These are phyloP conservation scores for Trichopoda pennipes DNA, from an alignment of 2,888 invertebrate species.

Conservation along the genomic window DNA sequence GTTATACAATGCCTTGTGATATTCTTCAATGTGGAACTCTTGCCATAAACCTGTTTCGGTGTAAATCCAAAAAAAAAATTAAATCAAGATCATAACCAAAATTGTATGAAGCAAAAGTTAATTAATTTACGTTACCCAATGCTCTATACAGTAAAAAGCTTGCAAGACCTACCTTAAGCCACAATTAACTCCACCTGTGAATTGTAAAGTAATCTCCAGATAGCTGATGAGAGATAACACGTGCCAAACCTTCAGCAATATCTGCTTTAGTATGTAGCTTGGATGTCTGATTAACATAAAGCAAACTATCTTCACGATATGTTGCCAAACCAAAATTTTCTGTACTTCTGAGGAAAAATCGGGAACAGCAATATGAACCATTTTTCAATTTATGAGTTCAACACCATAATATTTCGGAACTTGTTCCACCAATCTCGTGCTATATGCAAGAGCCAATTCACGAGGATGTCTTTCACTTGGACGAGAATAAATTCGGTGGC, in stretches of 20 bases:
- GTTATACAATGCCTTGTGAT: not conserved
- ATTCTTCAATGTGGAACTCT: not conserved
- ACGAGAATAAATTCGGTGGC: slow-evolving; percentile 75
- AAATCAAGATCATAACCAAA: too few species aligned
- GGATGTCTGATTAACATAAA: slow-evolving; percentile 75
- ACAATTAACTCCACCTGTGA: slow-evolving; percentile 86
- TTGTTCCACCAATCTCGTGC: slow-evolving; percentile 86
- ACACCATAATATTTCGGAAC: slow-evolving; percentile 88
- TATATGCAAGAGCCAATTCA: slow-evolving; percentile 87
- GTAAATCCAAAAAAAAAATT: slow-evolving; percentile 79
- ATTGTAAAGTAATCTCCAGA: slow-evolving; percentile 88
- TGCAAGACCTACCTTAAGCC: slow-evolving; percentile 88
- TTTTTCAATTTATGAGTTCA: slow-evolving; percentile 88
- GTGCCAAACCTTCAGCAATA: slow-evolving; percentile 83
- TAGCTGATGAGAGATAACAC: slow-evolving; percentile 88
- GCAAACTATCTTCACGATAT: slow-evolving; percentile 77
- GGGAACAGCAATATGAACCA: slow-evolving; percentile 93
- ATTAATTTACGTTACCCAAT: slow-evolving; percentile 84
- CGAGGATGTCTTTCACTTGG: slow-evolving; percentile 80
- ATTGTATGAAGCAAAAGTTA: not conserved
- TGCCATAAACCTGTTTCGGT: slow-evolving; percentile 72
- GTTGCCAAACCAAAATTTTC: slow-evolving; percentile 96
- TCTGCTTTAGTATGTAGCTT: slow-evolving; percentile 76
- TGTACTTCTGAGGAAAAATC: slow-evolving; percentile 86
- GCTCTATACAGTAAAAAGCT: slow-evolving; percentile 94